phyloP scores from a whole-genome alignment of 2,888 invertebrate genomes.

The Aradus depressus region DNA sequence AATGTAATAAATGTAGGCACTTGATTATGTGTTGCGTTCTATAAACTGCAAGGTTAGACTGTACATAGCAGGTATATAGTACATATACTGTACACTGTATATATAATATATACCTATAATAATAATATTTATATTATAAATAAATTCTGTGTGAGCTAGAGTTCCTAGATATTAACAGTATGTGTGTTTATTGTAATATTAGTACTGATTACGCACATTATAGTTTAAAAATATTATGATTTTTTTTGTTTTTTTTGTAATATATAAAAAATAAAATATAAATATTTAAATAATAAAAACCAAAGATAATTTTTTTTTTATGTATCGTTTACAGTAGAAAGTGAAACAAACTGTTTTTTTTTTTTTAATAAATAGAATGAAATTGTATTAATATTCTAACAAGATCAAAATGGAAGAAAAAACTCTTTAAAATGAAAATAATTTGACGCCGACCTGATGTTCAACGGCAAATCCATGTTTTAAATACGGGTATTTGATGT shows the following conservation, averaged over 20 bases:
- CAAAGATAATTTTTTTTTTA: too few relatives aligned
- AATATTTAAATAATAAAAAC: slow-evolving; percentile 20
- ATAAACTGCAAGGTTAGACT: slow-evolving; percentile 26
- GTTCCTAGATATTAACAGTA: slow-evolving; percentile 27
- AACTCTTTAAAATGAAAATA: slow-evolving; percentile 24
- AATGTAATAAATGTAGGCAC: slow-evolving; percentile 19
- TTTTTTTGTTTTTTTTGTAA: slow-evolving; percentile 28
- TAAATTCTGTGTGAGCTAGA: slow-evolving; percentile 28
- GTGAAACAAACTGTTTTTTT: slow-evolving; percentile 14
- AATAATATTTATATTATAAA: background rate
- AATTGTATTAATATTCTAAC: slow-evolving; percentile 16
- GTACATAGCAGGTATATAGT: slow-evolving; percentile 21
- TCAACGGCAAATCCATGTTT: slow-evolving; percentile 30
- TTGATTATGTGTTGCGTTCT: slow-evolving; percentile 25
- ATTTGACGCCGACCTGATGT: slow-evolving; percentile 25
- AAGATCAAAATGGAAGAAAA: slow-evolving; percentile 24
- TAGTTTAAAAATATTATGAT: slow-evolving; percentile 16
- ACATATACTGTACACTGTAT: too few relatives aligned
- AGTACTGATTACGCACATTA: slow-evolving; percentile 28
- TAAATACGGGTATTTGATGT: slow-evolving; percentile 31
- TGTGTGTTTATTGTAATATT: slow-evolving; percentile 28
- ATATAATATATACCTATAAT: slow-evolving; percentile 11
- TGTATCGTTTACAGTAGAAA: too few relatives aligned
- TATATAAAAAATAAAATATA: slow-evolving; percentile 19
- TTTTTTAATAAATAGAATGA: slow-evolving; percentile 13